Evolutionary conservation across 1,140 invertebrate genomes (phyloP).

Genomic region (Protaetia brevitarsis): DNA sequence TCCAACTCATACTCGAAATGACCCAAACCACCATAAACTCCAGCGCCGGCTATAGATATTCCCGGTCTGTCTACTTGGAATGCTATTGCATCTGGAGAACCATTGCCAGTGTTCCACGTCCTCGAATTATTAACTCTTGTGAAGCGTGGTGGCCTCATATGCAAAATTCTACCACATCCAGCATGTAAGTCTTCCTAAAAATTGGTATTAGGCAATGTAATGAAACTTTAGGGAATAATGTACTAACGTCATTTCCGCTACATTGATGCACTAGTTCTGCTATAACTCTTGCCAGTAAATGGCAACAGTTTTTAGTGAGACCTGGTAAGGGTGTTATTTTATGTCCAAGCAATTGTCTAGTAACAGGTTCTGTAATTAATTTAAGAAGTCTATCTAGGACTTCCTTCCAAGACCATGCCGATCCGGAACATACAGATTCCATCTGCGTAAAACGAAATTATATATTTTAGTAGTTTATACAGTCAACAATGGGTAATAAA

Average conservation of each 20-base stretch:
- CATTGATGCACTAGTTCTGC: conserved; percentile 85
- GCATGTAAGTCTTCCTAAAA: conserved; percentile 62
- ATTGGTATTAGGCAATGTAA: conserved; percentile 19
- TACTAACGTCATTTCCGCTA: conserved; percentile 56
- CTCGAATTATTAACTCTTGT: conserved; percentile 82
- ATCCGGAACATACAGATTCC: conserved; percentile 51
- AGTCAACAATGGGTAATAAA: no score
- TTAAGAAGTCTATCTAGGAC: conserved; percentile 79
- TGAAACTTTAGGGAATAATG: conserved; percentile 14
- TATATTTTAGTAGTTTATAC: neutral
- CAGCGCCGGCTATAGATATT: conserved; percentile 83
- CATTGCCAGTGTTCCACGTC: conserved; percentile 96
- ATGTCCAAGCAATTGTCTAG: conserved; percentile 57
- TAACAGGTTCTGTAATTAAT: conserved; percentile 74
- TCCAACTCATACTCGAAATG: conserved; percentile 90
- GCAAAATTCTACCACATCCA: conserved; percentile 65
- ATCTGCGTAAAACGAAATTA: conserved; percentile 48
- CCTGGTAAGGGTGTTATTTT: conserved; percentile 56
- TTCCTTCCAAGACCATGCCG: conserved; percentile 76
- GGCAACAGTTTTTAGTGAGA: conserved; percentile 80
- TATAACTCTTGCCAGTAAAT: conserved; percentile 78
- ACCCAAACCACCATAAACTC: conserved; percentile 84
- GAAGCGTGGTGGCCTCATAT: conserved; percentile 86
- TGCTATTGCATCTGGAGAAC: conserved; percentile 93
- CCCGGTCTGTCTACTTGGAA: conserved; percentile 87